Evolutionary conservation across 2,797 vertebrate species (phyloP), one percentile per base, ranked within the genome.

Genomic region (Falco berigora): DNA sequence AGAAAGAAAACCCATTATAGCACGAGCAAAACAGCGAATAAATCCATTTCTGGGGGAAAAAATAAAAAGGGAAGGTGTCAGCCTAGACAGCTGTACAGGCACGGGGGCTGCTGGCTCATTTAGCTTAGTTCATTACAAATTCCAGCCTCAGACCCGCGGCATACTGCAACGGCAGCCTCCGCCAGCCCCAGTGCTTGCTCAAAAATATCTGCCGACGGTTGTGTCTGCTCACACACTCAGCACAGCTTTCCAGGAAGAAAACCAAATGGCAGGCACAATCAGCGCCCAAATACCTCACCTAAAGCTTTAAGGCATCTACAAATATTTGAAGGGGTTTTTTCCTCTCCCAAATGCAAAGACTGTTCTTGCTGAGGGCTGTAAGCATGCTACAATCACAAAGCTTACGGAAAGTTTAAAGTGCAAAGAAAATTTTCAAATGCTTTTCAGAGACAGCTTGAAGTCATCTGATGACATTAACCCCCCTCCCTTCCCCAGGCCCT

Each of bases 261-360:
- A 76, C 14, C 38, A 42, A 68, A 28, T 1, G 23, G 40, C 59
- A 76, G 71, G 34, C 49, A 72, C 56, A n/a, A 47, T 3, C 71
- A 28, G 66, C 6, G 46, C 63, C 28, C 86, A 50, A 53, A 85
- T 17, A 58, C 53, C 25, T 28, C 44, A 36, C 58, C 71, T 25
- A 71, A 88, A 86, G 85, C 76, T 91, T 90, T 91, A 94, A 90
- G 85, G 91, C 92, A 83, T 90, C 87, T 68, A 76, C 50, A 92
- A 56, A 64, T 44, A 79, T 11, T 74, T 34, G 5, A 91, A 67
- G 61, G 25, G 5, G 10, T 63, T 63, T 63, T 25, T 19, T 2
- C 9, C 21, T 59, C 40, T 62, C 63, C 73, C 63, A 30, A 79
- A 72, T 7, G 27, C 63, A 50, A 61, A 63, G 42, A 21, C 68